These are phyloP conservation scores for Episyrphus balteatus DNA, from an alignment of 1,140 invertebrate genomes.

Conservation along the genomic window DNA sequence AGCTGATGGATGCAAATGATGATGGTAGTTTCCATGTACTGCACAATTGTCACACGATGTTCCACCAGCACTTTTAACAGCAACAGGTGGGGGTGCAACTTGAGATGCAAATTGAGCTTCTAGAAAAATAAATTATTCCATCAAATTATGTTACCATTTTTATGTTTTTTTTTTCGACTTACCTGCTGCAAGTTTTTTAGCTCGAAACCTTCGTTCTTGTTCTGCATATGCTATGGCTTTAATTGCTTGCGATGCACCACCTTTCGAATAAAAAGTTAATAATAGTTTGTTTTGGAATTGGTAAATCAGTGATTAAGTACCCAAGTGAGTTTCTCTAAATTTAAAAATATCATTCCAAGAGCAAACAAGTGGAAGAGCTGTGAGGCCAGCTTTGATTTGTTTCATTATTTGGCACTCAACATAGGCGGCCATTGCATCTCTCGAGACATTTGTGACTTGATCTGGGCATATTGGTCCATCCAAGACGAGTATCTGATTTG, in stretches of 20 bases:
- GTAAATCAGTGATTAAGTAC: slow-evolving; percentile 31
- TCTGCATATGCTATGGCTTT: slow-evolving; percentile 22
- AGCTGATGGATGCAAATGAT: background rate
- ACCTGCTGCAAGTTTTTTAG: slow-evolving; percentile 11
- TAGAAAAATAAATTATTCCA: background rate
- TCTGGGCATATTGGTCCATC: slow-evolving; percentile 70
- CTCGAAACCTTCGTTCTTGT: slow-evolving; percentile 20
- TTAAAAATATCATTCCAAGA: slow-evolving; percentile 56
- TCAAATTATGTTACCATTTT: background rate
- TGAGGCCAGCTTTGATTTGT: slow-evolving; percentile 38
- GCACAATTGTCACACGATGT: slow-evolving; percentile 8
- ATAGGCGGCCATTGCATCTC: slow-evolving; percentile 77
- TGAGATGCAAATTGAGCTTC: slow-evolving; percentile 1
- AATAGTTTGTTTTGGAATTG: background rate
- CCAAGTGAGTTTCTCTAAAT: slow-evolving; percentile 51
- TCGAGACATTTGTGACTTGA: slow-evolving; percentile 61
- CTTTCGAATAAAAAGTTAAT: slow-evolving; percentile 4
- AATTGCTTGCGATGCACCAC: slow-evolving; percentile 19
- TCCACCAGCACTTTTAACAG: background rate
- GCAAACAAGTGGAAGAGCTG: slow-evolving; percentile 24
- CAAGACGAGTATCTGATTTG: slow-evolving; percentile 43
- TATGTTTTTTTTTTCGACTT: background rate
- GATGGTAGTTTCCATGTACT: slow-evolving; percentile 3
- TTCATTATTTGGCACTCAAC: slow-evolving; percentile 73
- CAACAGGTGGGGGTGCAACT: background rate